Conservation (phyloP, 1,140 invertebrate genomes). For the Asobara japonica region DNA sequence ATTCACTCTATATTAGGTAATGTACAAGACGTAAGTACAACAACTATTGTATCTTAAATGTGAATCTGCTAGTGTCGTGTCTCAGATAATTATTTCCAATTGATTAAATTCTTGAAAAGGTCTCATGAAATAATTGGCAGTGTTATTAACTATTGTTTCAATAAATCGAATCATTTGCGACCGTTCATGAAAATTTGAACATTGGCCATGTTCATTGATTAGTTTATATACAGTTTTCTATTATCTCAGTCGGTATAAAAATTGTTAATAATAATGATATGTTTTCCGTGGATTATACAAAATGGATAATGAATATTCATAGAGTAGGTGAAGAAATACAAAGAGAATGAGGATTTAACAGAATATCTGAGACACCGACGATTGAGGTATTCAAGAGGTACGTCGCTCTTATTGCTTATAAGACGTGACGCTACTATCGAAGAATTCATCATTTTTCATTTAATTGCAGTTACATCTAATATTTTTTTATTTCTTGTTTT, state of each 20-base stretch:
- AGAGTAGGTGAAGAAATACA: not conserved
- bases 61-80: slow-evolving; percentile 61
- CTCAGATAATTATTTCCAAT: slow-evolving; percentile 45
- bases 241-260: slow-evolving; percentile 3
- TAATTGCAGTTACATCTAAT: slow-evolving; percentile 54
- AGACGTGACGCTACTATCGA: slow-evolving; percentile 43
- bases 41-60: slow-evolving; percentile 66
- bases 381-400: slow-evolving; percentile 63
- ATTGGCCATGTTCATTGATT: not conserved
- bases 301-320: not conserved
- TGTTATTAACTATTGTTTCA: not conserved
- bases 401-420: slow-evolving; percentile 31
- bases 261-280: slow-evolving; percentile 3
- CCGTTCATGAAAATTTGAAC: not conserved
- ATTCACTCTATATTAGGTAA: slow-evolving; percentile 46
- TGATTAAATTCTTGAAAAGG: slow-evolving; percentile 4
- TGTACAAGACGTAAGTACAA: slow-evolving; percentile 66
- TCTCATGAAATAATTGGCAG: not conserved
- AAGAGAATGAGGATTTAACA: not conserved
- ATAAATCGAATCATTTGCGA: not conserved
- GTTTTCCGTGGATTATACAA: not conserved
- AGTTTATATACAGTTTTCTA: not conserved
- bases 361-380: slow-evolving; percentile 57
- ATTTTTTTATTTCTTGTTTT: slow-evolving; percentile 39
- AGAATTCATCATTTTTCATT: slow-evolving; percentile 45